Percentiles rank a stretch among this genome's conserved stretches.
Conservation (phyloP, 2,113 vertebrate genomes). For the Peromyscus polionotus region DNA sequence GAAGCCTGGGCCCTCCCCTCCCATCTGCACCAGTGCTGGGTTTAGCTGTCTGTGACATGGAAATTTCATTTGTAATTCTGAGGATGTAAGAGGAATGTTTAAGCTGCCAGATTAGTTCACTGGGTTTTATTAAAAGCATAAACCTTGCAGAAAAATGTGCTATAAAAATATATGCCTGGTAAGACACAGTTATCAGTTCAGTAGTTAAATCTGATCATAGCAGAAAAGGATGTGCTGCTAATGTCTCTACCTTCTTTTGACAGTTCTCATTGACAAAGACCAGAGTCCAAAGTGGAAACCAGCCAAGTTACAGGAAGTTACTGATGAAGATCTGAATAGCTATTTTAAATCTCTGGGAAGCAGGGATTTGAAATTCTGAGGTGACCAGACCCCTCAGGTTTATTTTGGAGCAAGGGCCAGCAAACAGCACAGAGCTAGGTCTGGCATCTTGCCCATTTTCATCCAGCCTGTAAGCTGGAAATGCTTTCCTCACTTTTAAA, state of each 20-base stretch:
- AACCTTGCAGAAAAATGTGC: not conserved
- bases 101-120: not conserved
- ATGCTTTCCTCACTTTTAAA: conserved; percentile 33
- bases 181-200: not conserved
- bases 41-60: not conserved
- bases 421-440: not conserved
- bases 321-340: conserved; percentile 89
- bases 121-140: conserved; percentile 12
- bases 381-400: not conserved
- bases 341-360: conserved; percentile 93
- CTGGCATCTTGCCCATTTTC: not conserved
- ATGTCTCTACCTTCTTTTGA: conserved; percentile 63
- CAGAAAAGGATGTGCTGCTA: not conserved
- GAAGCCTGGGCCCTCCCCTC: not conserved
- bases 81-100: not conserved
- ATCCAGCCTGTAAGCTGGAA: not conserved
- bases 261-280: conserved; percentile 97
- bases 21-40: not conserved
- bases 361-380: conserved; percentile 90
- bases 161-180: not conserved
- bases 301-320: conserved; percentile 90
- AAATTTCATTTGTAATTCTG: conserved; percentile 30
- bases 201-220: conserved; percentile 24
- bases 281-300: conserved; percentile 95
- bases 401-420: not conserved